These are phyloP conservation scores for human DNA, from an alignment of 2,113 vertebrate genomes.

Conservation along the genomic window DNA sequence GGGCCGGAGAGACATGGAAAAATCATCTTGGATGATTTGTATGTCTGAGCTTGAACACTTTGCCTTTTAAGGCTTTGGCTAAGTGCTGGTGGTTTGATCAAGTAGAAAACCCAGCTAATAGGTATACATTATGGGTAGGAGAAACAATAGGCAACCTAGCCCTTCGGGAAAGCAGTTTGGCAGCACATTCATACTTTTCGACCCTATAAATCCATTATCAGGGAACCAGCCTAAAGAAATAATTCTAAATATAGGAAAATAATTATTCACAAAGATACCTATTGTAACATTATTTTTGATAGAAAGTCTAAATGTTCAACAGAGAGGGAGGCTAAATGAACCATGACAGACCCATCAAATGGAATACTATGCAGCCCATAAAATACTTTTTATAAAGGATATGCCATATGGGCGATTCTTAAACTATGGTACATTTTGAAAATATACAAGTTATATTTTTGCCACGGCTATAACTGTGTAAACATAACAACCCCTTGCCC, in stretches of 20 bases:
- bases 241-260: background rate
- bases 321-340: background rate
- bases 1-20: background rate
- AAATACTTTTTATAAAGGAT: background rate
- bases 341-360: background rate
- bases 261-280: background rate
- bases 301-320: background rate
- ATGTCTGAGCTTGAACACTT: slow-evolving; percentile 10
- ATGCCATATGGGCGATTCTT: background rate
- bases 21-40: background rate
- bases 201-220: background rate
- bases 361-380: background rate
- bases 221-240: background rate
- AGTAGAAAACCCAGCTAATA: background rate
- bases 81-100: background rate
- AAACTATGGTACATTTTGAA: background rate
- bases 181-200: background rate
- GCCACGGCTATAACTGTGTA: background rate
- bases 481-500: background rate
- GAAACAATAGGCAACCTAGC: background rate
- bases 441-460: background rate
- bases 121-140: no score
- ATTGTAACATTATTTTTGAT: background rate
- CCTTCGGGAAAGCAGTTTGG: background rate
- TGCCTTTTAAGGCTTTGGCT: background rate